Evolutionary conservation across 2,113 vertebrate species (phyloP), one percentile per base, ranked within the genome.

Genomic region (Lonchura striata): DNA sequence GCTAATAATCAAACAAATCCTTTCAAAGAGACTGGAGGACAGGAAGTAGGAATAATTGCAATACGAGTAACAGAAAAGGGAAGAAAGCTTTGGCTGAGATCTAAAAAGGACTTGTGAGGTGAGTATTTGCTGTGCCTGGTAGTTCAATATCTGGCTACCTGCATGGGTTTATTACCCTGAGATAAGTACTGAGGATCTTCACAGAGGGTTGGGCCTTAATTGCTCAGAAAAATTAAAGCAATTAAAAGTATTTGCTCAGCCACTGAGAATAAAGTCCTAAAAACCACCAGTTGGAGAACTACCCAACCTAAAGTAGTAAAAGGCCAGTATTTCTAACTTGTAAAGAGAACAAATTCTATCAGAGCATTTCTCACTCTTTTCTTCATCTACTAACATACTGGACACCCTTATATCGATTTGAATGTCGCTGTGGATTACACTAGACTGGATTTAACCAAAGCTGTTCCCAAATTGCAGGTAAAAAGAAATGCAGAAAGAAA

Each of bases 161-260:
- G 1, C 49, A 52, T 18, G 22, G 42, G 18, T 85, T 93, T 86
- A 35, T 61, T 82, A 61, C 11, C 15, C 28, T 3, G 4, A 9
- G 5, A 44, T 66, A 65, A 41, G 46, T 69, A 52, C 44, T 49
- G 64, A 87, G 21, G 27, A 25, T 79, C 59, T 24, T 24, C 42
- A 61, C 23, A 53, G 54, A 91, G 27, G 44, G 22, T 23, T 64
- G 41, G 15, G 18, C 23, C 52, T 78, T 64, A 28, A 35, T 37
- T 90, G 47, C 53, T 68, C 41, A 46, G 59, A 71, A 95, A 94
- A 95, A 92, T 42, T 59, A 63, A 77, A 95, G 25, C 37, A 82
- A 56, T 42, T 75, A 82, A 64, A 87, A 90, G 53, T 17, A 89
- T 44, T 24, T 91, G 30, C 59, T 87, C 69, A 75, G n/a, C 4